Evolutionary conservation across 2,113 vertebrate species (phyloP).

Genomic region (Rhinichthys klamathensis): DNA sequence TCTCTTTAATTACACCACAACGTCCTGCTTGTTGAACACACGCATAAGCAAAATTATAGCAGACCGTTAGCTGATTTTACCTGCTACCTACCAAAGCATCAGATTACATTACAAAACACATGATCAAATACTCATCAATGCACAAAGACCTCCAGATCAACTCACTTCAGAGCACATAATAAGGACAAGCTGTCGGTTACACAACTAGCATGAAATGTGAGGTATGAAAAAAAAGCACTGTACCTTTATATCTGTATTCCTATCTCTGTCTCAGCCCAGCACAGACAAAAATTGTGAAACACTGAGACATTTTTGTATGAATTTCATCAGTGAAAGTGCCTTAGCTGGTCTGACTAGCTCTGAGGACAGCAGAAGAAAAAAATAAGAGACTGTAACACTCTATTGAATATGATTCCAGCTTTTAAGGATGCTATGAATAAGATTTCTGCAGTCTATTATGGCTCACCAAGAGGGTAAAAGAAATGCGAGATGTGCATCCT

Average conservation of each 20-base stretch:
- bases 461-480: slow-evolving; percentile 43
- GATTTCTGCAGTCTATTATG: slow-evolving; percentile 54
- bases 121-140: slow-evolving; percentile 33
- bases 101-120: slow-evolving; percentile 38
- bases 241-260: slow-evolving; percentile 28
- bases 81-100: slow-evolving; percentile 34
- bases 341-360: not conserved
- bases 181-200: slow-evolving; percentile 62
- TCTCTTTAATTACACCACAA: not conserved
- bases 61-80: slow-evolving; percentile 12
- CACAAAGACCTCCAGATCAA: slow-evolving; percentile 46
- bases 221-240: slow-evolving; percentile 21
- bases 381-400: not conserved
- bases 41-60: slow-evolving; percentile 8
- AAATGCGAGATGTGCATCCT: slow-evolving; percentile 22
- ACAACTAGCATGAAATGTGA: slow-evolving; percentile 11
- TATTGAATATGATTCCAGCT: slow-evolving; percentile 58
- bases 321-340: not conserved
- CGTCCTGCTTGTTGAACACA: slow-evolving; percentile 14
- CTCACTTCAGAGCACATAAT: slow-evolving; percentile 69
- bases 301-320: slow-evolving; percentile 57
- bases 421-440: slow-evolving; percentile 46
- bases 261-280: slow-evolving; percentile 61
- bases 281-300: slow-evolving; percentile 76
- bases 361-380: slow-evolving; percentile 12